These are phyloP conservation scores for Berghia stephanieae DNA, from an alignment of 1,140 invertebrate genomes.

Conservation along the genomic window DNA sequence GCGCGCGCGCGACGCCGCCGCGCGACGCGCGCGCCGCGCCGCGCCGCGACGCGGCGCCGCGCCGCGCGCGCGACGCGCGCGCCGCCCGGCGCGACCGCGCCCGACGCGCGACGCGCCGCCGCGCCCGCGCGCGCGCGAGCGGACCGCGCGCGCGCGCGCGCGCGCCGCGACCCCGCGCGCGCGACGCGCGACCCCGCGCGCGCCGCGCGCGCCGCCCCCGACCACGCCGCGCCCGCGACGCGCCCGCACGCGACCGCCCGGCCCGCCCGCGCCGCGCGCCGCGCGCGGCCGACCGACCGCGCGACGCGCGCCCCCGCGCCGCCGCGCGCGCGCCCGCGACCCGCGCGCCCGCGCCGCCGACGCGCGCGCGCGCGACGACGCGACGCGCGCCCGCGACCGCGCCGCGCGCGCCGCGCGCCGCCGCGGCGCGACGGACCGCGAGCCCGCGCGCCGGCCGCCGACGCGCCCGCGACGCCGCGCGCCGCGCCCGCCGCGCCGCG, in stretches of 20 bases:
- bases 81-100: slow-evolving; percentile 22
- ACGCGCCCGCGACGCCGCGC: neutral
- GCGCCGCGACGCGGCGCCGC: neutral
- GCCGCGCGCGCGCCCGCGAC: neutral
- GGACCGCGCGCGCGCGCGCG: neutral
- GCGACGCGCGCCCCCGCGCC: neutral
- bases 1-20: neutral
- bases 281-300: neutral
- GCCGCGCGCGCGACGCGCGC: slow-evolving; percentile 26
- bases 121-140: slow-evolving; percentile 6
- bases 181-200: neutral
- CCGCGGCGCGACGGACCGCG: neutral
- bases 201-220: neutral
- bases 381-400: neutral
- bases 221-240: neutral
- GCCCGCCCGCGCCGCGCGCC: neutral
- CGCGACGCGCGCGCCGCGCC: neutral
- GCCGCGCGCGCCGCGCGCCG: neutral
- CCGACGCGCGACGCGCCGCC: slow-evolving; percentile 14
- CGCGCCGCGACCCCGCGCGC: neutral
- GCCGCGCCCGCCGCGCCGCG: neutral
- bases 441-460: neutral
- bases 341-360: neutral
- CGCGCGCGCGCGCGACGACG: neutral
- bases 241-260: neutral